Evolutionary conservation across 2,888 invertebrate genomes (phyloP).

Genomic region (Nebria brevicollis): DNA sequence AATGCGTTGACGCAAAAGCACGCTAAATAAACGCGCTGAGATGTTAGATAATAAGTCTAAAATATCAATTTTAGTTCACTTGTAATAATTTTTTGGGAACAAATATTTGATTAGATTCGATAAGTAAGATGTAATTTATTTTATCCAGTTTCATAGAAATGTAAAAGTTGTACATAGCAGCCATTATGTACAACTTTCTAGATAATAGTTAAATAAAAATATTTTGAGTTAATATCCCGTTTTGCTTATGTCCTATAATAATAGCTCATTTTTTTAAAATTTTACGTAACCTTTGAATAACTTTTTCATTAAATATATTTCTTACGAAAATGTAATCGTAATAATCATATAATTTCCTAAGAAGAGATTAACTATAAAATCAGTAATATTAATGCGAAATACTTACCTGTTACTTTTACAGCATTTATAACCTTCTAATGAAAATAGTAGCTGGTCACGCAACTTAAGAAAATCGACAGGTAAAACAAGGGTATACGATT

Average conservation of each 20-base stretch:
- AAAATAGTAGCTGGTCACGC: too few relatives aligned
- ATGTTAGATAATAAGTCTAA: not conserved
- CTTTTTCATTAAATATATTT: too few relatives aligned
- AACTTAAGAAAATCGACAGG: too few relatives aligned
- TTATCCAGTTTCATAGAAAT: constrained; percentile 41
- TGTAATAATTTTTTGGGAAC: constrained; percentile 10
- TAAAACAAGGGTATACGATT: too few relatives aligned
- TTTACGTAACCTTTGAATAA: not conserved
- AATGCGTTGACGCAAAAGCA: not conserved
- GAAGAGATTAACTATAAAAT: too few relatives aligned
- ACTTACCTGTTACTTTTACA: too few relatives aligned
- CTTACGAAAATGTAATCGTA: too few relatives aligned
- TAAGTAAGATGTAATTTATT: constrained; percentile 7
- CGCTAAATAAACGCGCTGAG: not conserved
- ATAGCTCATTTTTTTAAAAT: too few relatives aligned
- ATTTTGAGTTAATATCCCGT: constrained; percentile 43
- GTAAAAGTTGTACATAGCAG: constrained; percentile 57
- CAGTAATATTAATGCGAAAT: too few relatives aligned
- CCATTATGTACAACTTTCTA: constrained; percentile 77
- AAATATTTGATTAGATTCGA: constrained; percentile 12
- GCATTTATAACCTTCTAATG: too few relatives aligned
- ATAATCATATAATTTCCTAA: too few relatives aligned
- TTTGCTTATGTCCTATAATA: constrained; percentile 11
- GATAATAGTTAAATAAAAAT: constrained; percentile 55
- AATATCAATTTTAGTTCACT: not conserved